Evolutionary conservation across 1,140 invertebrate species (phyloP).

Genomic region (Ceratina calcarata): DNA sequence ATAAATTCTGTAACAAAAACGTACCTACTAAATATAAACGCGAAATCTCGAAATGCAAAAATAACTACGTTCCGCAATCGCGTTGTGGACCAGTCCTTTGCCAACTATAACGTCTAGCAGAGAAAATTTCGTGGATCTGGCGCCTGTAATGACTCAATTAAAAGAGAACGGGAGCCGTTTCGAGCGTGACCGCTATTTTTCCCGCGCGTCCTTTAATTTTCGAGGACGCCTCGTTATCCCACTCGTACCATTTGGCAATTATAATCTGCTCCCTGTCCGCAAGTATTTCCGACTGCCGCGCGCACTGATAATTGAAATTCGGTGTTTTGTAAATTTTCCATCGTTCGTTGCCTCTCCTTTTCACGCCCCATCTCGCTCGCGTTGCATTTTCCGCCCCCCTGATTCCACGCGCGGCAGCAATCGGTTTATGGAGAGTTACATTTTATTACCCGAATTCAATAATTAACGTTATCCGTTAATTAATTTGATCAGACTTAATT

Average conservation of each 20-base stretch:
- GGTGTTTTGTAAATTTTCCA: slow-evolving; percentile 58
- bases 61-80: neutral
- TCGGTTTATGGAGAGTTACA: slow-evolving; percentile 44
- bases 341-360: neutral
- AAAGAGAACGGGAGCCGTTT: neutral
- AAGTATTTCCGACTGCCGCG: slow-evolving; percentile 29
- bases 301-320: slow-evolving; percentile 62
- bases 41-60: neutral
- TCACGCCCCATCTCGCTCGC: neutral
- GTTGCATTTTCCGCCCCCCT: neutral
- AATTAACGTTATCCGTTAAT: slow-evolving; percentile 74
- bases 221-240: neutral
- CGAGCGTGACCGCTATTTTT: slow-evolving; percentile 3
- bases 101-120: neutral
- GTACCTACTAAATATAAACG: neutral
- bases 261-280: slow-evolving; percentile 41
- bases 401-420: slow-evolving; percentile 22
- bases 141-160: slow-evolving; percentile 3
- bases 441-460: slow-evolving; percentile 70
- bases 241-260: slow-evolving; percentile 35
- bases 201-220: slow-evolving; percentile 3
- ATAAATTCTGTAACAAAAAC: too few species aligned
- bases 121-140: neutral
- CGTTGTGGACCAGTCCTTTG: neutral
- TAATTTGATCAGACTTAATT: slow-evolving; percentile 75